A percentile compares a stretch with the other conserved stretches of the same genome.
Evolutionary conservation across 1,140 invertebrate species (phyloP).

Genomic region (Sweltsa coloradensis): DNA sequence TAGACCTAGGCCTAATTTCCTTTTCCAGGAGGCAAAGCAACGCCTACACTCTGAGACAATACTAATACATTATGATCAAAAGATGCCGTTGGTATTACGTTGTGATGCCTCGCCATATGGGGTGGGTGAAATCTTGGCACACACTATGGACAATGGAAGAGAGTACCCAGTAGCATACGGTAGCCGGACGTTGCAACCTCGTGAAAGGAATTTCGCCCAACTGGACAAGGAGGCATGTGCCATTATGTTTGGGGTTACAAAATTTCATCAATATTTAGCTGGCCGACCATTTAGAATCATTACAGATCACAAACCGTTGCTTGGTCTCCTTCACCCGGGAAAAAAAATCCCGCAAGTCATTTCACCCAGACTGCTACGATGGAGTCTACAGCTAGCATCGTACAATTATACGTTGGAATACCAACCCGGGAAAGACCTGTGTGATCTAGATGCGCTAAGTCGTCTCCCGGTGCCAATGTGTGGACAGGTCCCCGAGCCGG

Average conservation of each 20-base stretch:
- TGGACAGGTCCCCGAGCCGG: neutral
- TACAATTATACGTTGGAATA: constrained; percentile 28
- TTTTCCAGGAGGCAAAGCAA: no score
- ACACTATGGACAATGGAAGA: constrained; percentile 19
- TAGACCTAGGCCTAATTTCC: no score
- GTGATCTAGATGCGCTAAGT: constrained; percentile 22
- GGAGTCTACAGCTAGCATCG: constrained; percentile 23
- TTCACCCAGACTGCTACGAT: constrained; percentile 27
- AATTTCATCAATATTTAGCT: constrained; percentile 38
- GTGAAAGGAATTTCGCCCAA: constrained; percentile 34
- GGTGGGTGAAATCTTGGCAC: constrained; percentile 16
- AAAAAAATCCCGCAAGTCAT: constrained; percentile 22
- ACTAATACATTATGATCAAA: no score
- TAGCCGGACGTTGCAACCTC: constrained; percentile 28
- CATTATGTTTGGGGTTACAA: constrained; percentile 36
- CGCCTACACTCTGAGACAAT: no score
- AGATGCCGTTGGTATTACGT: no score
- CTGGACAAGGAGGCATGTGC: constrained; percentile 40
- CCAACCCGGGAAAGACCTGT: constrained; percentile 18
- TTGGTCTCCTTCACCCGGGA: constrained; percentile 29
- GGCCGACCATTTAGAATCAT: constrained; percentile 33
- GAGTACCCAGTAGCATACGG: constrained; percentile 31
- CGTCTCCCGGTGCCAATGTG: constrained; percentile 6
- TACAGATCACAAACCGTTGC: constrained; percentile 37
- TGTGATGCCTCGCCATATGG: constrained; percentile 9